Percentiles rank a stretch among this genome's conserved stretches.
Conservation (phyloP, 2,113 vertebrate species). For the Phrynosoma platyrhinos region DNA sequence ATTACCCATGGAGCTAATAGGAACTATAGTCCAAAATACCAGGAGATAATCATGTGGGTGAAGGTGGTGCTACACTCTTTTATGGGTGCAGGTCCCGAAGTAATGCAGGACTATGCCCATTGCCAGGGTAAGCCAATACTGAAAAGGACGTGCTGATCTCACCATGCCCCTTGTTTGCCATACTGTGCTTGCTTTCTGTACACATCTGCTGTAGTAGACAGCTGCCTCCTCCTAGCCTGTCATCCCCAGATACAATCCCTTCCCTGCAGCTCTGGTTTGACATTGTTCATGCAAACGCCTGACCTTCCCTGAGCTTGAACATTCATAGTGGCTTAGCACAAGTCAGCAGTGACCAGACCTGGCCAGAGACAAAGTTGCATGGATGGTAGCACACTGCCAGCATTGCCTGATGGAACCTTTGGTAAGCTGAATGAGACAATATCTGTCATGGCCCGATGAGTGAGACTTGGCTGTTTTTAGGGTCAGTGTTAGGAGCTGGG, state of each 20-base stretch:
- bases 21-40: not conserved
- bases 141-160: not conserved
- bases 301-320: constrained; percentile 5
- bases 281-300: not conserved
- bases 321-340: not conserved
- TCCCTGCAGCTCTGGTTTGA: constrained; percentile 7
- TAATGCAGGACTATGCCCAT: too few relatives aligned
- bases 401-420: not conserved
- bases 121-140: not conserved
- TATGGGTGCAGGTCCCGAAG: not conserved
- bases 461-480: not conserved
- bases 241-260: not conserved
- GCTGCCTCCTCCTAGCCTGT: not conserved
- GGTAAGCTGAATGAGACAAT: not conserved
- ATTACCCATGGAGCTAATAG: not conserved
- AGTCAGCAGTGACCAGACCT: not conserved
- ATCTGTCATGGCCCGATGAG: not conserved
- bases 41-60: not conserved
- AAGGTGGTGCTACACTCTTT: not conserved
- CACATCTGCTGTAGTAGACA: not conserved
- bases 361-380: not conserved
- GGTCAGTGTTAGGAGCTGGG: not conserved
- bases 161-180: not conserved
- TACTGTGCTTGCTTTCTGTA: not conserved
- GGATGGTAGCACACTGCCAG: not conserved